Evolutionary conservation across 2,888 invertebrate genomes (phyloP).

Genomic region (Alviniconcha strummeri): DNA sequence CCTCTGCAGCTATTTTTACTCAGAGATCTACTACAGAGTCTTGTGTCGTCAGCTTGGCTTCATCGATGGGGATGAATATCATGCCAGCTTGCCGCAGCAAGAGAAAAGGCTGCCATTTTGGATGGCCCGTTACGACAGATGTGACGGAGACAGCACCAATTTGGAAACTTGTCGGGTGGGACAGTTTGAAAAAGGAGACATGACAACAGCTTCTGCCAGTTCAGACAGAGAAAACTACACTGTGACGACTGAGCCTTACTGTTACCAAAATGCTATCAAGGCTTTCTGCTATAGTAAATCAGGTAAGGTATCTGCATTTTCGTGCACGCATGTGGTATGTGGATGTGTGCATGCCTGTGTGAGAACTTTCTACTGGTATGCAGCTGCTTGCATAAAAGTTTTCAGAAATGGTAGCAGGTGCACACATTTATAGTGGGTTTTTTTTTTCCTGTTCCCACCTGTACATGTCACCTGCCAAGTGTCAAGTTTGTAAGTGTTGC

Average conservation of each 20-base stretch:
- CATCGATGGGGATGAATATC: slow-evolving; percentile 15
- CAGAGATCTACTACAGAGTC: neutral
- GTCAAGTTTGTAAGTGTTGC: too few relatives aligned
- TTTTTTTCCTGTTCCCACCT: too few relatives aligned
- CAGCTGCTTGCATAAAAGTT: too few relatives aligned
- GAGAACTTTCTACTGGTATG: too few relatives aligned
- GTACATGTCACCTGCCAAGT: too few relatives aligned
- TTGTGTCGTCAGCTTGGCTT: slow-evolving; percentile 21
- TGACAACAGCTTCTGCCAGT: neutral
- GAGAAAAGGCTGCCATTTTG: neutral
- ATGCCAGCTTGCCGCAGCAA: neutral
- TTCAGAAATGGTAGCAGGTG: too few relatives aligned
- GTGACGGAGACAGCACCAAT: neutral
- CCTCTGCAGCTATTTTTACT: neutral
- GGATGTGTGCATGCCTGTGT: too few relatives aligned
- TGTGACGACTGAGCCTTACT: neutral
- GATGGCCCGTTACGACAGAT: neutral
- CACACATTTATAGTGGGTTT: too few relatives aligned
- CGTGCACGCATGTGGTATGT: too few relatives aligned
- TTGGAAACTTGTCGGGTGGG: neutral
- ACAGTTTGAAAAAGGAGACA: neutral
- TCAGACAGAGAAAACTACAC: neutral
- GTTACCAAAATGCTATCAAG: neutral
- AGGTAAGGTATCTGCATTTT: neutral
- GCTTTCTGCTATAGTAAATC: slow-evolving; percentile 2